Evolutionary conservation across 2,113 vertebrate genomes (phyloP).

Genomic region (Hippocampus mohnikei): DNA sequence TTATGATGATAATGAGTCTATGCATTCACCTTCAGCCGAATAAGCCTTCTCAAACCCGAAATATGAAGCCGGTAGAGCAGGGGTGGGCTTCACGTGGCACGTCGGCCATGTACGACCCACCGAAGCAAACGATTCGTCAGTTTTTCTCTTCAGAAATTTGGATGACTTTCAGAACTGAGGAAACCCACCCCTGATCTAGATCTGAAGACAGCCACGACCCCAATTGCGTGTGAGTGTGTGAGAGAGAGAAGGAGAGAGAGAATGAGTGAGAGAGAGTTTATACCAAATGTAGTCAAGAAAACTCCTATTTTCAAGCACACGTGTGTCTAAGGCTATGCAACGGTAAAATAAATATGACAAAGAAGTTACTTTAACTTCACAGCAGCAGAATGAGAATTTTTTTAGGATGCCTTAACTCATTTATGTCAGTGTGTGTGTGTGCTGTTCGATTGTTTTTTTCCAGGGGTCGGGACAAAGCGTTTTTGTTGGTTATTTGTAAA

Average conservation of each 20-base stretch:
- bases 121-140: neutral
- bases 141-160: neutral
- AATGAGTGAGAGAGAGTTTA: neutral
- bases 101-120: neutral
- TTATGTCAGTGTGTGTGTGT: slow-evolving; percentile 52
- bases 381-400: neutral
- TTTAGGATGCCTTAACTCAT: slow-evolving; percentile 76
- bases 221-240: slow-evolving; percentile 47
- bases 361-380: neutral
- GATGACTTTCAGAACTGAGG: neutral
- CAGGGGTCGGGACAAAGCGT: neutral
- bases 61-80: neutral
- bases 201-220: neutral
- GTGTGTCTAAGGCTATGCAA: slow-evolving; percentile 85
- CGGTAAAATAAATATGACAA: slow-evolving; percentile 52
- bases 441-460: slow-evolving; percentile 21
- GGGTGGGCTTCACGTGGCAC: neutral
- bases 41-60: slow-evolving; percentile 76
- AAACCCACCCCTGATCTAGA: neutral
- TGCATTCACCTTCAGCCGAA: slow-evolving; percentile 88
- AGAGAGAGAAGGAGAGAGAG: neutral
- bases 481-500: slow-evolving; percentile 2
- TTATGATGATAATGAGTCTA: slow-evolving; percentile 76
- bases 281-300: slow-evolving; percentile 57
- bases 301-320: slow-evolving; percentile 75